Evolutionary conservation across 2,113 vertebrate genomes (phyloP).

Genomic region (Lophura nycthemera): DNA sequence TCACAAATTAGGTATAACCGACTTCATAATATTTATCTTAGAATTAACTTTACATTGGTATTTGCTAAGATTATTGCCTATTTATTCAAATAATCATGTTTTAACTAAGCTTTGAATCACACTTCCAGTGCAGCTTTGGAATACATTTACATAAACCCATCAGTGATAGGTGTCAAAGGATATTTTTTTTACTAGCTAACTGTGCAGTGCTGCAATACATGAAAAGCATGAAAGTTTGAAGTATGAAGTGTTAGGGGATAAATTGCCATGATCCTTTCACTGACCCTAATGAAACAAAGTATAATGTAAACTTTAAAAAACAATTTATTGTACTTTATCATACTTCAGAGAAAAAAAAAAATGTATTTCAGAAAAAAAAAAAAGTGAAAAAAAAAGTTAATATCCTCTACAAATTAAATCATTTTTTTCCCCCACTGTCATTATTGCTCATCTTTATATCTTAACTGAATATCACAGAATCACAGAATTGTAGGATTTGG

Average conservation of each 20-base stretch:
- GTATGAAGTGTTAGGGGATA: neutral
- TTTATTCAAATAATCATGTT: neutral
- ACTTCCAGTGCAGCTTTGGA: neutral
- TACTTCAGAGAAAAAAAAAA: neutral
- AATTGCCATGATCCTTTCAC: neutral
- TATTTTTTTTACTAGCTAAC: neutral
- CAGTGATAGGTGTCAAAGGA: neutral
- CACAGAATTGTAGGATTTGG: too few relatives aligned
- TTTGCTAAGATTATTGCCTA: neutral
- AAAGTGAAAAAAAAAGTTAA: neutral
- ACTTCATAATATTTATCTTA: conserved; percentile 13
- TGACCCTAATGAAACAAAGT: neutral
- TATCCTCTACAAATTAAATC: neutral
- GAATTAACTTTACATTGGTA: neutral
- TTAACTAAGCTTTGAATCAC: neutral
- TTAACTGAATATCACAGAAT: neutral
- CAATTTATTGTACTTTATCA: neutral
- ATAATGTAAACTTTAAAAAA: neutral
- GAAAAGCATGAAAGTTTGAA: neutral
- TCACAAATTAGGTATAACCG: neutral
- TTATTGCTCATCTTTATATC: neutral
- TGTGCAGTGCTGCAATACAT: neutral
- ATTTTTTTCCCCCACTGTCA: neutral
- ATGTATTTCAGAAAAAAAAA: rapidly evolving
- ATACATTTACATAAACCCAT: neutral